These are phyloP conservation scores for Tragelaphus strepsiceros DNA, from an alignment of 2,113 vertebrate genomes.

Conservation along the genomic window DNA sequence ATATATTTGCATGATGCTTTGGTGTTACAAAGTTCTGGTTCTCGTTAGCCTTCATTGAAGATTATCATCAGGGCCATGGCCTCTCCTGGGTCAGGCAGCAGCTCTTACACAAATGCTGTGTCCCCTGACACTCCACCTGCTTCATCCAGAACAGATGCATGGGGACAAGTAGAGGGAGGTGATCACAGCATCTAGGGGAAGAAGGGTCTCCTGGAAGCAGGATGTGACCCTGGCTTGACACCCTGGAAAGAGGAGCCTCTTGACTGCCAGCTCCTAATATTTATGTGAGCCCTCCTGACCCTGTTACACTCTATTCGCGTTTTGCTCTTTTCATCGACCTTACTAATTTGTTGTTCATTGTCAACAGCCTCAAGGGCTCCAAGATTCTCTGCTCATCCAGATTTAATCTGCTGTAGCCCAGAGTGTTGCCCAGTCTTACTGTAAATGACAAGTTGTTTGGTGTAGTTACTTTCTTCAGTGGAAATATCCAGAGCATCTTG, in stretches of 20 bases:
- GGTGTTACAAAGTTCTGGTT: neutral
- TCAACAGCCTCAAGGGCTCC: slow-evolving; percentile 8
- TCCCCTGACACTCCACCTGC: neutral
- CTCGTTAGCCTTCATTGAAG: neutral
- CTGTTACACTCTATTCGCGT: neutral
- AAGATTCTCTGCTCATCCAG: neutral
- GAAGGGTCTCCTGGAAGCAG: neutral
- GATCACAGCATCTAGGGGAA: neutral
- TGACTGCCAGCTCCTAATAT: neutral
- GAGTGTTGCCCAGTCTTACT: neutral
- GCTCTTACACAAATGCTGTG: neutral
- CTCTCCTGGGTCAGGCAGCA: neutral
- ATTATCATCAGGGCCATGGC: neutral
- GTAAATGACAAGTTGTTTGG: neutral
- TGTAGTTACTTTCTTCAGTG: neutral
- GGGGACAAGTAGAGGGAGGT: neutral
- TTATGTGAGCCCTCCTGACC: neutral
- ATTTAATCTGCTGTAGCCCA: slow-evolving; percentile 26
- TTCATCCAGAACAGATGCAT: neutral
- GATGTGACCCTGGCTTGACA: neutral
- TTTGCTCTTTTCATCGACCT: slow-evolving; percentile 12
- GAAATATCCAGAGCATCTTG: neutral
- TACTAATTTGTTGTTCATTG: slow-evolving; percentile 4
- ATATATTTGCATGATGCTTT: neutral
- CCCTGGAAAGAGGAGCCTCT: neutral